Evolutionary conservation across 2,113 vertebrate genomes (phyloP).

Genomic region (Turdus rufiventris): DNA sequence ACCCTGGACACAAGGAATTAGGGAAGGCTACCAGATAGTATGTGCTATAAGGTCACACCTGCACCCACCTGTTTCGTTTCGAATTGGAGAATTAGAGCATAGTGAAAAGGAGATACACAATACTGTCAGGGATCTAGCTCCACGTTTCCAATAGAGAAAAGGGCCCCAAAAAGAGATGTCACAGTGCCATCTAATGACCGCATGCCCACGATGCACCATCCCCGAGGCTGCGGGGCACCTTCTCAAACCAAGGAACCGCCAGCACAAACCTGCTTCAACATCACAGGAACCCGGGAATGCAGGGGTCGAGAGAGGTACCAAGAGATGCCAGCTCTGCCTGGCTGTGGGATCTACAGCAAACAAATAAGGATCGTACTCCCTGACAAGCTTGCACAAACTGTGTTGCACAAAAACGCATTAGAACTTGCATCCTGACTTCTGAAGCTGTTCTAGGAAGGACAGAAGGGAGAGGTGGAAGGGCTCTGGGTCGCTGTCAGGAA

Average conservation of each 20-base stretch:
- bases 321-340: not conserved
- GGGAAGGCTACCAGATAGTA: not conserved
- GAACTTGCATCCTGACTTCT: not conserved
- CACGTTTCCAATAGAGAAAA: not conserved
- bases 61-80: not conserved
- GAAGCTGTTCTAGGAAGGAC: not conserved
- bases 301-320: not conserved
- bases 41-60: not conserved
- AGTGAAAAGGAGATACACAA: not conserved
- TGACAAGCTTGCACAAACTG: not conserved
- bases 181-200: conserved; percentile 48
- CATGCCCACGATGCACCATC: not conserved
- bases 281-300: not conserved
- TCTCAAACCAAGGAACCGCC: not conserved
- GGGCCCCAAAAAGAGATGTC: not conserved
- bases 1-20: not conserved
- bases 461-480: not conserved
- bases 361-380: not conserved
- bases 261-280: not conserved
- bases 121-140: not conserved
- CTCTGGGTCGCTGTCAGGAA: not conserved
- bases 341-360: not conserved
- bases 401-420: not conserved
- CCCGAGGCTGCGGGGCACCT: not conserved
- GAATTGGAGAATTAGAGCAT: not conserved